Percentiles rank a stretch among this genome's conserved stretches.
Conservation (phyloP, 2,113 vertebrate species). For the Nothoprocta pentlandii region DNA sequence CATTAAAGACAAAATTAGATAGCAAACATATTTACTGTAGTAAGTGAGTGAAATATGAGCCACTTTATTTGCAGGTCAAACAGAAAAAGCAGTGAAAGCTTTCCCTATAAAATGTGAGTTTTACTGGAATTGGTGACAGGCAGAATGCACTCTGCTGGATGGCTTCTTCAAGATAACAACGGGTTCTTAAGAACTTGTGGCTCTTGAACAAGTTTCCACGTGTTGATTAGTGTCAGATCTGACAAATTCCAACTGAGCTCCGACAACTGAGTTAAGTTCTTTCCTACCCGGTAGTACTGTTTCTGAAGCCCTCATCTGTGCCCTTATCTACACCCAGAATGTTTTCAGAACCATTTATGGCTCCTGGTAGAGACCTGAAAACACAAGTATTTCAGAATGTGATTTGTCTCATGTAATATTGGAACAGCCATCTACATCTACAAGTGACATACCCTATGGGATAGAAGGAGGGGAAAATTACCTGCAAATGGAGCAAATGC, state of each 20-base stretch:
- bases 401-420: neutral
- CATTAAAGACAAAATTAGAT: neutral
- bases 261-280: neutral
- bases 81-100: neutral
- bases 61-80: neutral
- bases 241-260: neutral
- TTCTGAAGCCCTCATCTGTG: neutral
- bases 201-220: neutral
- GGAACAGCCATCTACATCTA: neutral
- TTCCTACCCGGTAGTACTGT: neutral
- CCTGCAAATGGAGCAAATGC: neutral
- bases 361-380: neutral
- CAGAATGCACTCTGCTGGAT: neutral
- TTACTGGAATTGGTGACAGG: neutral
- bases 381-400: neutral
- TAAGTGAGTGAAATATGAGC: slow-evolving; percentile 13
- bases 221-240: neutral
- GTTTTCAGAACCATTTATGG: neutral
- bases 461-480: neutral
- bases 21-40: neutral
- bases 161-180: neutral
- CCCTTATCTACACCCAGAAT: neutral
- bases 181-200: neutral
- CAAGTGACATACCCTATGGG: neutral
- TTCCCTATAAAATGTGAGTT: neutral